phyloP scores from a whole-genome alignment of 1,140 invertebrate species.

The Zaprionus capensis region DNA sequence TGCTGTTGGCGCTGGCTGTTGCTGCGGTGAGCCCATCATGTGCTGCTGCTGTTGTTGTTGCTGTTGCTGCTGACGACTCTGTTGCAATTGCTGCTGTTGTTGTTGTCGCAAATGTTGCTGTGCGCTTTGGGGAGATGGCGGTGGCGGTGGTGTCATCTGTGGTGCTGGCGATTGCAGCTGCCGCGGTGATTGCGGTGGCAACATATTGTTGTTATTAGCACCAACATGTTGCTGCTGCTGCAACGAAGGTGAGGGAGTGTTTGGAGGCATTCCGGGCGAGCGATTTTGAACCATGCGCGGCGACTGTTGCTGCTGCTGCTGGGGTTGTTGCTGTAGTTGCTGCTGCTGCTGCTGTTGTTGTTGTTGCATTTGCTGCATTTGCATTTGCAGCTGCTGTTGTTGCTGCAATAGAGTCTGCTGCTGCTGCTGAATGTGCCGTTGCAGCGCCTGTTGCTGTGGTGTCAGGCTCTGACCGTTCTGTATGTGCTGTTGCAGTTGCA shows the following conservation, averaged over 20 bases:
- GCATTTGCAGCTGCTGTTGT: slow-evolving; percentile 46
- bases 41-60: slow-evolving; percentile 62
- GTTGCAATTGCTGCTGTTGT: slow-evolving; percentile 61
- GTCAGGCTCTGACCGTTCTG: slow-evolving; percentile 72
- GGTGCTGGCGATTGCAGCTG: slow-evolving; percentile 81
- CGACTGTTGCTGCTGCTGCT: slow-evolving; percentile 71
- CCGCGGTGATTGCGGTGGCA: slow-evolving; percentile 77
- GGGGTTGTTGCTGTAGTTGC: slow-evolving; percentile 68
- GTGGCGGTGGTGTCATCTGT: slow-evolving; percentile 81
- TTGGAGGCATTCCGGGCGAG: slow-evolving; percentile 70
- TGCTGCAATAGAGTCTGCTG: slow-evolving; percentile 71
- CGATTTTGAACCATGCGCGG: slow-evolving; percentile 84
- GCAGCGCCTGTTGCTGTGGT: slow-evolving; percentile 71
- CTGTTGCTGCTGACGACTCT: slow-evolving; percentile 63
- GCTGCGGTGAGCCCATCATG: slow-evolving; percentile 74
- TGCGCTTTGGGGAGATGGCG: slow-evolving; percentile 76
- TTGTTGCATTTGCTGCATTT: slow-evolving; percentile 78
- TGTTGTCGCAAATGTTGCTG: slow-evolving; percentile 84
- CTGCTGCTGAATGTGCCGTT: slow-evolving; percentile 62
- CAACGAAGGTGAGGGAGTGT: slow-evolving; percentile 63
- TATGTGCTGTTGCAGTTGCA: slow-evolving; percentile 82
- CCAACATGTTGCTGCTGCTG: slow-evolving; percentile 73
- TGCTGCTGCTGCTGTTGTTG: slow-evolving; percentile 80
- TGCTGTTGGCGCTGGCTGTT: slow-evolving; percentile 51
- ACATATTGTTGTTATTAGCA: slow-evolving; percentile 54